Evolutionary conservation across 2,113 vertebrate species (phyloP), one percentile per base, ranked within the genome.

Genomic region (Solea senegalensis): DNA sequence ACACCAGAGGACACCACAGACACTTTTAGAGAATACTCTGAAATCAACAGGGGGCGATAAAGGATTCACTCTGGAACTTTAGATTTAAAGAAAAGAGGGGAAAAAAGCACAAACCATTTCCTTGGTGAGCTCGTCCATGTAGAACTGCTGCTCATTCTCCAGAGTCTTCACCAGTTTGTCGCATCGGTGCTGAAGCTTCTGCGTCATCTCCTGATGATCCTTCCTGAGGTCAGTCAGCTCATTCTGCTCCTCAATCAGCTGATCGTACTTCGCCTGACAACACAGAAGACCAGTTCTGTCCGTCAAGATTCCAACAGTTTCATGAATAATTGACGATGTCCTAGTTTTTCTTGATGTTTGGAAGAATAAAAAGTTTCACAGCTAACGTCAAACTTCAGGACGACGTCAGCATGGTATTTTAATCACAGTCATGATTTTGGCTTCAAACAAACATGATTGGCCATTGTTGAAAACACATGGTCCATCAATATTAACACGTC

Each of bases 221-320:
- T 72, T 51, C 1, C 7, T 81, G 55, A 3, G 3, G 0, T 0
- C 0, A 0, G 0, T 0, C n/a, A 88, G 34, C 0, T 90, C 50
- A 15, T 60, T 43, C 27, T 93, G 87, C 0, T 93, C 91, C 9
- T 11, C 1, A 0, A 81, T 0, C 50, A 92, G 7, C 10, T n/a
- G 43, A 0, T 75, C 55, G 5, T 86, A 1, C 2, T 9, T 11
- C 2, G 11, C 69, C 93, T 94, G 80, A 64, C 16, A 57, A 74
- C 1, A 64, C 21, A 55, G 4, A 15, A 16, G 3, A 10, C 15
- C 45, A 65, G 13, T 2, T n/a, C 9, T 2, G 13, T 67, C 16
- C 40, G 3, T 44, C n/a, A 2, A 1, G 9, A 8, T 12, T 56
- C 26, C 5, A 57, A 7, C 8, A 21, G 16, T 7, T 16, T 8